These are phyloP conservation scores for Oreohelix idahoensis DNA, from an alignment of 1,140 invertebrate species.

Conservation along the genomic window DNA sequence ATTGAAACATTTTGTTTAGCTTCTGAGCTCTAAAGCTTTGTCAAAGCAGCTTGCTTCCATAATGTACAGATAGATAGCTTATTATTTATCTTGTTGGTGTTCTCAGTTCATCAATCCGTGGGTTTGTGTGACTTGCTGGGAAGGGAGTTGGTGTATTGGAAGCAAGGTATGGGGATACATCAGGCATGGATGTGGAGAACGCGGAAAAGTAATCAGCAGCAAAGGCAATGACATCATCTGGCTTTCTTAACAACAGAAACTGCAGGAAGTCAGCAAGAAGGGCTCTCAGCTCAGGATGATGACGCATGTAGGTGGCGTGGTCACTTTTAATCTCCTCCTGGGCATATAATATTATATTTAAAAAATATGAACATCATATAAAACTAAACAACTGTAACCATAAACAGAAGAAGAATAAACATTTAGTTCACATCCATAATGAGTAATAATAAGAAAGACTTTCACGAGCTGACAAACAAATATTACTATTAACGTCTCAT, in stretches of 20 bases:
- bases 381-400: too few relatives aligned
- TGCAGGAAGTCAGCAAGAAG: constrained; percentile 72
- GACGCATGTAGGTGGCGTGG: constrained; percentile 69
- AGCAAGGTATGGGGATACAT: constrained; percentile 60
- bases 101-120: constrained; percentile 66
- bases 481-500: too few relatives aligned
- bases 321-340: constrained; percentile 71
- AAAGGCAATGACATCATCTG: constrained; percentile 70
- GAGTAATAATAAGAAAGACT: too few relatives aligned
- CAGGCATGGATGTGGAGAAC: constrained; percentile 67
- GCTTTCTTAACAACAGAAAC: constrained; percentile 72
- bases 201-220: constrained; percentile 73
- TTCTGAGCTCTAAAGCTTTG: too few relatives aligned
- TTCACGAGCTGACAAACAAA: too few relatives aligned
- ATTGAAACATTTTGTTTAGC: too few relatives aligned
- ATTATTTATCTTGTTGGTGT: constrained; percentile 57
- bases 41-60: too few relatives aligned
- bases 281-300: constrained; percentile 71
- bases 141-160: constrained; percentile 66
- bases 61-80: too few relatives aligned
- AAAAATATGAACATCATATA: too few relatives aligned
- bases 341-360: constrained; percentile 38
- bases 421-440: too few relatives aligned
- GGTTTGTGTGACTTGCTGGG: constrained; percentile 65
- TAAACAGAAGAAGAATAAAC: too few relatives aligned